phyloP scores from a whole-genome alignment of 2,888 invertebrate species.

The Allygus modestus region DNA sequence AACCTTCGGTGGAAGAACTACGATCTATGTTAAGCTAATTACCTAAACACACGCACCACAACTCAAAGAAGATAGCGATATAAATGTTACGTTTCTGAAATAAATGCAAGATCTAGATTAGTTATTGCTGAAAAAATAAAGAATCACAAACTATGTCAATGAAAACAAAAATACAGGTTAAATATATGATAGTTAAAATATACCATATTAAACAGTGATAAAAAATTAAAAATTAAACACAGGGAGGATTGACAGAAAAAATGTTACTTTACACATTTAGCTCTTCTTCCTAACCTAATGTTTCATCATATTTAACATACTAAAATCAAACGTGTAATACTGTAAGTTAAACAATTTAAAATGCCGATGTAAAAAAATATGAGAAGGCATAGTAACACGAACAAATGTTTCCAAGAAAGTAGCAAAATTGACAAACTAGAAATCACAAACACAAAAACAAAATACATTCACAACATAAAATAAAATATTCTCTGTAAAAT shows the following conservation, averaged over 20 bases:
- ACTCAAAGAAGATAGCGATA: background rate
- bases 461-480: slow-evolving; percentile 50
- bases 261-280: background rate
- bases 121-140: slow-evolving; percentile 24
- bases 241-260: background rate
- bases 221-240: background rate
- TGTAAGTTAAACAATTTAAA: background rate
- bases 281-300: too few relatives aligned
- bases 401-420: background rate
- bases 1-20: slow-evolving; percentile 54
- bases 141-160: background rate
- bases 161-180: background rate
- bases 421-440: slow-evolving; percentile 21
- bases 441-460: slow-evolving; percentile 51
- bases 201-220: background rate
- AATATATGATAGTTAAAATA: too few relatives aligned
- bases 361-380: background rate
- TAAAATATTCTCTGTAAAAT: slow-evolving; percentile 56
- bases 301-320: background rate
- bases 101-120: slow-evolving; percentile 49
- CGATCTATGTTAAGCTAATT: slow-evolving; percentile 44
- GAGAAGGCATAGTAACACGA: background rate
- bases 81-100: slow-evolving; percentile 1
- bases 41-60: slow-evolving; percentile 43
- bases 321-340: background rate